Evolutionary conservation across 2,888 invertebrate species (phyloP), one percentile per base, ranked within the genome.

Genomic region (Aphidius colemani): DNA sequence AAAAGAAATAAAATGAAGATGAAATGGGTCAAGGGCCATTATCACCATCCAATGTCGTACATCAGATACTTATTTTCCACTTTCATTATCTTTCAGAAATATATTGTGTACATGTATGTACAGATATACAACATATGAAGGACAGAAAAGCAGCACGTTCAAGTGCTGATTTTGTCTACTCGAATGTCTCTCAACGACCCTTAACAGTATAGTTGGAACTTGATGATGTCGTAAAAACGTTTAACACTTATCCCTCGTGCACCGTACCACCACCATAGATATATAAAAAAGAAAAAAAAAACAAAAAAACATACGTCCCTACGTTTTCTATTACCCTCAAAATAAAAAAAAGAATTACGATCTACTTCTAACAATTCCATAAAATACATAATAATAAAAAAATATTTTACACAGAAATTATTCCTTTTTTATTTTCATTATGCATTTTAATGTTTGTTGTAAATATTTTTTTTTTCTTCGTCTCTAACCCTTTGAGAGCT

Each of bases 171-270:
- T 30, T 18, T 18, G n/a, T 57, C 45, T 46, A 46, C 46, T 46
- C 57, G n/a, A 57, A 57, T 57, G 46, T 57, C 57, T 46, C 57
- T 57, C 46, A 57, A 57, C 48, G 46, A 57, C 46, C 30, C 57
- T 57, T 18, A n/a, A 46, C 57, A 39, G 39, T 30, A 46, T 40
- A 39, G 30, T 39, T n/a, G 45, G 41, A 46, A 53, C 53, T 61
- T 53, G 46, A 61, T 61, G 61, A 61, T 45, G 53, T 53, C 53
- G 39, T 61, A 53, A 61, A 61, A 61, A 40, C 61, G 61, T 53
- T 61, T 61, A 61, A 61, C 53, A 18, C 11, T 46, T 30, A 41
- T 45, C 59, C 45, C 53, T 45, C 53, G 53, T 7, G 39, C 30
- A 39, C 40, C 40, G 10, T 39, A 39, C 30, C 30, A 30, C 30